A percentile compares a stretch with the other conserved stretches of the same genome.
phyloP scores from a whole-genome alignment of 2,113 vertebrate species.

The Orcinus orca region DNA sequence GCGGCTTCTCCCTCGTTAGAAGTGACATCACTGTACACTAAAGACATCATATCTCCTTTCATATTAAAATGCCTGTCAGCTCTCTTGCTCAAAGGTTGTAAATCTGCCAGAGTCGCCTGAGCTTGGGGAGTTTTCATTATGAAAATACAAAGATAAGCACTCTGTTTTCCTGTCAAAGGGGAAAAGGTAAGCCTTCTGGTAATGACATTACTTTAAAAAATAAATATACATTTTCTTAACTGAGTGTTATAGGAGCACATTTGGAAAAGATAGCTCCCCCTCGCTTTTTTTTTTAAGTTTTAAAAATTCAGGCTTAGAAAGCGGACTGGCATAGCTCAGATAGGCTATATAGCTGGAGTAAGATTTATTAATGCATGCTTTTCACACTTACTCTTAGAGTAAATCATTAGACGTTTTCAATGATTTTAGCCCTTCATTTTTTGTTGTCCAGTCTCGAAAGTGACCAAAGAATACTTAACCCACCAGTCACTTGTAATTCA shows the following conservation, averaged over 20 bases:
- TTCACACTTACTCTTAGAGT: conserved; percentile 70
- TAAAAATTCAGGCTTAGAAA: conserved; percentile 51
- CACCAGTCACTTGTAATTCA: conserved; percentile 66
- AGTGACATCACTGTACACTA: conserved; percentile 88
- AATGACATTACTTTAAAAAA: conserved; percentile 78
- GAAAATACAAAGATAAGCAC: conserved; percentile 85
- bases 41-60: conserved; percentile 86
- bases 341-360: conserved; percentile 36
- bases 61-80: conserved; percentile 88
- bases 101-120: conserved; percentile 82
- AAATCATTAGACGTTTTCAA: conserved; percentile 76
- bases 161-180: conserved; percentile 80
- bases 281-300: neutral
- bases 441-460: conserved; percentile 67
- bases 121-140: conserved; percentile 85
- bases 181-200: conserved; percentile 74
- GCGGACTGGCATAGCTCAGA: conserved; percentile 31
- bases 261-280: conserved; percentile 60
- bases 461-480: conserved; percentile 68
- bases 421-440: conserved; percentile 71
- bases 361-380: conserved; percentile 77
- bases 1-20: conserved; percentile 82
- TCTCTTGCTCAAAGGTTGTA: conserved; percentile 81
- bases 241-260: conserved; percentile 52
- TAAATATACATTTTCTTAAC: conserved; percentile 76